phyloP scores from a whole-genome alignment of 2,888 invertebrate genomes.

The Apoda limacodes region DNA sequence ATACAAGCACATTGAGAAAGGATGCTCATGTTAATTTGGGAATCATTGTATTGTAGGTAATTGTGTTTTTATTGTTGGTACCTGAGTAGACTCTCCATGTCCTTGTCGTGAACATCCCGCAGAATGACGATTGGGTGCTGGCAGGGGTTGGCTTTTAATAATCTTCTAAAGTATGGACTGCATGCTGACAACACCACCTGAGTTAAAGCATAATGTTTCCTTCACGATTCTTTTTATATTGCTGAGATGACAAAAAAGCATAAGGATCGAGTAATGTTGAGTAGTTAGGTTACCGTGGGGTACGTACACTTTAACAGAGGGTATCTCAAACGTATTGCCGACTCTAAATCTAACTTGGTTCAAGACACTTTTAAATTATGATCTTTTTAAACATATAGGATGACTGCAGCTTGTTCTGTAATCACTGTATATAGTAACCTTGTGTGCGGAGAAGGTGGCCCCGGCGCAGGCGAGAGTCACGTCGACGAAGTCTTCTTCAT shows the following conservation, averaged over 20 bases:
- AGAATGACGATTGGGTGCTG: conserved; percentile 91
- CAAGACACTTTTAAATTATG: too few species aligned
- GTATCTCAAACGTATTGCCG: too few species aligned
- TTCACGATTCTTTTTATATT: too few species aligned
- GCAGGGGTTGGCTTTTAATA: conserved; percentile 91
- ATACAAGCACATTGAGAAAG: neutral
- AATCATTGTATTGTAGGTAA: neutral
- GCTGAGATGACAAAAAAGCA: too few species aligned
- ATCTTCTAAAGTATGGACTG: conserved; percentile 90
- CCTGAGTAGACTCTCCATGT: conserved; percentile 88
- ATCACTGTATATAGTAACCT: conserved; percentile 48
- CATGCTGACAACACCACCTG: conserved; percentile 87
- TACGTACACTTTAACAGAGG: too few species aligned
- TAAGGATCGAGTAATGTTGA: too few species aligned
- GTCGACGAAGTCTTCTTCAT: conserved; percentile 94
- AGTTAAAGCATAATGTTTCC: too few species aligned
- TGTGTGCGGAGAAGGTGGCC: conserved; percentile 90
- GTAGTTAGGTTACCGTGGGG: too few species aligned
- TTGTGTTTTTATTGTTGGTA: conserved; percentile 38
- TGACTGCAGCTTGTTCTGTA: too few species aligned
- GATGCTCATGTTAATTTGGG: neutral
- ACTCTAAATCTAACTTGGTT: too few species aligned
- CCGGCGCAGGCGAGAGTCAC: conserved; percentile 93
- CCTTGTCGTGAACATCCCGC: conserved; percentile 86
- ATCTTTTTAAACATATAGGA: too few species aligned